phyloP scores from a whole-genome alignment of 1,140 invertebrate species.

The Drosophila gunungcola region DNA sequence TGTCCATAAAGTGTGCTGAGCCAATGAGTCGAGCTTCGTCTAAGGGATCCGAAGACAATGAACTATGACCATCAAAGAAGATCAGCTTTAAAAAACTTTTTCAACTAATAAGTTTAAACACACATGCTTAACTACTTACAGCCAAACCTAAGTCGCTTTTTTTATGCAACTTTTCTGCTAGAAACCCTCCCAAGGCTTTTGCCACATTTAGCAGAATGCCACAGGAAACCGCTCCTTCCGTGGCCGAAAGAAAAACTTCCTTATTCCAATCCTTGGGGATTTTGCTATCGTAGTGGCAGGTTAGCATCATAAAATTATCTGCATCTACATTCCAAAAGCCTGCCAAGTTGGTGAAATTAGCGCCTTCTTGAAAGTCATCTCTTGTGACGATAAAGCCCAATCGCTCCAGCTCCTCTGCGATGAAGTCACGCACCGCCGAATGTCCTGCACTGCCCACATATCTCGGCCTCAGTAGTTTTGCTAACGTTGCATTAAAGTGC shows the following conservation, averaged over 20 bases:
- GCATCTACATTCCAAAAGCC: conserved; percentile 34
- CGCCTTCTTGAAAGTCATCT: conserved; percentile 8
- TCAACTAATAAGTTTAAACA: not conserved
- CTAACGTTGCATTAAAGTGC: conserved; percentile 88
- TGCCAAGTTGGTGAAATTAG: conserved; percentile 26
- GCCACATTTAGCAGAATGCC: conserved; percentile 47
- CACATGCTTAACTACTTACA: conserved; percentile 9
- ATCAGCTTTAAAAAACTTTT: conserved; percentile 17
- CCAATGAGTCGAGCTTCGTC: conserved; percentile 19
- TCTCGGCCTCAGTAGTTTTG: conserved; percentile 90
- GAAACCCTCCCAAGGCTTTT: conserved; percentile 15
- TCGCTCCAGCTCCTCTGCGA: conserved; percentile 19
- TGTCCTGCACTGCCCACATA: conserved; percentile 90
- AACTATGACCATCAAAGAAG: conserved; percentile 53
- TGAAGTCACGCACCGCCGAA: conserved; percentile 89
- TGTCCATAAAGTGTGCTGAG: conserved; percentile 17
- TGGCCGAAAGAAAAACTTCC: conserved; percentile 18
- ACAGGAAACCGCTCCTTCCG: conserved; percentile 48
- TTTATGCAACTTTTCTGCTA: not conserved
- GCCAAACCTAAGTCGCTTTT: conserved; percentile 24
- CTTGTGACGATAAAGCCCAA: conserved; percentile 18
- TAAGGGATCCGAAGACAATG: not conserved
- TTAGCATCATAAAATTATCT: conserved; percentile 10
- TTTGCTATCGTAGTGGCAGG: conserved; percentile 52
- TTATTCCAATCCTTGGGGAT: not conserved